These are phyloP conservation scores for human (Homo sapiens) DNA, from an alignment of 2,113 vertebrate species.

Conservation along the genomic window DNA sequence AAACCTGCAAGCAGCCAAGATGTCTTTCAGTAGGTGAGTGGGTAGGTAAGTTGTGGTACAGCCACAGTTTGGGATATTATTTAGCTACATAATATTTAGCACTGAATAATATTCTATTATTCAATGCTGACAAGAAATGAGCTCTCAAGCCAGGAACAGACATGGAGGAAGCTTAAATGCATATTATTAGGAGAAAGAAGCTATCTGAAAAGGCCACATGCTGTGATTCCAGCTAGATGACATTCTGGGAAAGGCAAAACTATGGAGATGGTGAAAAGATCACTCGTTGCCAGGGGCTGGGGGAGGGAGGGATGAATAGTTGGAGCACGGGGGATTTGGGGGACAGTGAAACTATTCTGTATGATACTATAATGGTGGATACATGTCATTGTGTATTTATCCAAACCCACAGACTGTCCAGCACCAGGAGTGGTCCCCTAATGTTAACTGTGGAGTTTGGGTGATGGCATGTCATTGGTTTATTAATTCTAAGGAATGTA, in stretches of 20 bases:
- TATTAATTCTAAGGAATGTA: background rate
- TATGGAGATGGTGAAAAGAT: background rate
- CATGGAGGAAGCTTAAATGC: fast-evolving
- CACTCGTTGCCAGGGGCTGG: too few species aligned
- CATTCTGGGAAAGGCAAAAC: background rate
- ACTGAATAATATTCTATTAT: too few species aligned
- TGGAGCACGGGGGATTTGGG: background rate
- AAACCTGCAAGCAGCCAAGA: background rate
- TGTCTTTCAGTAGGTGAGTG: background rate
- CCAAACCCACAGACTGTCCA: background rate
- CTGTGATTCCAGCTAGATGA: background rate
- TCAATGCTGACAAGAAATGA: background rate
- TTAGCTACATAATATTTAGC: background rate
- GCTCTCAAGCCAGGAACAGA: background rate
- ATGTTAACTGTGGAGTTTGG: background rate
- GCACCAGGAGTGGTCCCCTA: background rate
- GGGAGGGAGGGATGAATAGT: background rate
- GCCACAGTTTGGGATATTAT: background rate
- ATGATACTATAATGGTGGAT: background rate
- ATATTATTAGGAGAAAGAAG: background rate
- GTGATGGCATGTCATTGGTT: background rate
- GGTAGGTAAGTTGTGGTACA: too few species aligned
- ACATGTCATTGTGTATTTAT: background rate
- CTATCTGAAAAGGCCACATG: background rate
- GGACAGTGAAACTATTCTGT: background rate